Evolutionary conservation across 2,797 vertebrate species (phyloP).

Genomic region (Syngnathus rostellatus): DNA sequence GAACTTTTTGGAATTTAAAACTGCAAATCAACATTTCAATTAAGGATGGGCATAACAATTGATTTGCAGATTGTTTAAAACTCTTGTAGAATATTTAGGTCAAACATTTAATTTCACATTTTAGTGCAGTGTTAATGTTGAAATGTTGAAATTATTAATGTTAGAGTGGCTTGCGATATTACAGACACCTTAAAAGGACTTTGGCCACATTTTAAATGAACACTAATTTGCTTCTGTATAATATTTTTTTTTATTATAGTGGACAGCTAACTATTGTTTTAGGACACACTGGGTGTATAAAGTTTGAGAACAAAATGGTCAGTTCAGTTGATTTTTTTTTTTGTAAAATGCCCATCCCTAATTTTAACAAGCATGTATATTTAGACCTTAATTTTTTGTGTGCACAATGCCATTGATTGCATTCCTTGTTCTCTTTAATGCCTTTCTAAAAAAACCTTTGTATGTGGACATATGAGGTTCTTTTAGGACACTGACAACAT

Average conservation of each 20-base stretch:
- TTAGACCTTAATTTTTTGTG: not conserved
- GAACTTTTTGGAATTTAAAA: not conserved
- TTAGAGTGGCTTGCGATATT: too few relatives aligned
- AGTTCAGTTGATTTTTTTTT: not conserved
- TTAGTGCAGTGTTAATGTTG: too few relatives aligned
- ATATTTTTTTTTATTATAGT: too few relatives aligned
- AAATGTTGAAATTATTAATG: too few relatives aligned
- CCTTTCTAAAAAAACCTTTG: slow-evolving; percentile 7
- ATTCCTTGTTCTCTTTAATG: slow-evolving; percentile 14
- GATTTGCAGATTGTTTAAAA: not conserved
- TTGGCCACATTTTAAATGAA: too few relatives aligned
- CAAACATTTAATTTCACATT: too few relatives aligned
- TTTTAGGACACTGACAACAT: slow-evolving; percentile 29
- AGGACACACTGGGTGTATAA: not conserved
- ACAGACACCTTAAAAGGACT: too few relatives aligned
- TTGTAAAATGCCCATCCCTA: not conserved
- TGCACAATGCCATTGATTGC: slow-evolving; percentile 7
- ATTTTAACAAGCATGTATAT: not conserved
- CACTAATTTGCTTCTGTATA: too few relatives aligned
- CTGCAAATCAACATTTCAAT: not conserved
- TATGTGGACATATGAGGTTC: slow-evolving; percentile 35
- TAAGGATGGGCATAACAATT: not conserved
- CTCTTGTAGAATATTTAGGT: too few relatives aligned
- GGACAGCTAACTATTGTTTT: too few relatives aligned
- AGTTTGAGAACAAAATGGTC: not conserved